Percentiles rank a stretch among this genome's conserved stretches.
Conservation (phyloP, 2,888 invertebrate species). For the Ophion ventricosus region DNA sequence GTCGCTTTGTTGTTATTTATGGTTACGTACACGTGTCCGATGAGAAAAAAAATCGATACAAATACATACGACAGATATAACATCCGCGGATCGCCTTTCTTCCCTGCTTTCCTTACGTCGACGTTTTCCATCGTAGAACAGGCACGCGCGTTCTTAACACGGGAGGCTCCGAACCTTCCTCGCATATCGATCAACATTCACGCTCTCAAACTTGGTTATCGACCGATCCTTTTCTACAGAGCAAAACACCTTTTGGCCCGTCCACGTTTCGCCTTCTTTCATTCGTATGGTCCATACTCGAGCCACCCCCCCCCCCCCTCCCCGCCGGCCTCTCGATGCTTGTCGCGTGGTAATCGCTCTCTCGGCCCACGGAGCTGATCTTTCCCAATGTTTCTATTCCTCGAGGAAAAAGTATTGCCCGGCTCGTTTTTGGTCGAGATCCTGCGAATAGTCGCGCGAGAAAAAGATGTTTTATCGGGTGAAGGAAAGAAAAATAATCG, state of each 20-base stretch:
- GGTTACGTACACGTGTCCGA: constrained; percentile 14
- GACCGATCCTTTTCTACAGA: too few relatives aligned
- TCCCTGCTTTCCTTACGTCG: background rate
- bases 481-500: background rate
- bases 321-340: too few relatives aligned
- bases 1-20: constrained; percentile 35
- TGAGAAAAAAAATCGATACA: constrained; percentile 23
- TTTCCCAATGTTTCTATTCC: constrained; percentile 87
- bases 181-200: too few relatives aligned
- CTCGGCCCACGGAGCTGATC: too few relatives aligned
- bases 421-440: constrained; percentile 97
- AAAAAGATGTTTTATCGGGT: constrained; percentile 38
- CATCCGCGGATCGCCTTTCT: background rate
- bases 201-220: too few relatives aligned
- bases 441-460: constrained; percentile 85
- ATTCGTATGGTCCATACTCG: too few relatives aligned
- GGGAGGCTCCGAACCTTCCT: too few relatives aligned
- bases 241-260: too few relatives aligned
- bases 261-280: too few relatives aligned
- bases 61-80: background rate
- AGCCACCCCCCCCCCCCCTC: too few relatives aligned
- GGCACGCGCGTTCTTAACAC: too few relatives aligned
- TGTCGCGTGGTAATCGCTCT: too few relatives aligned
- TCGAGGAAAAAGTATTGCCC: constrained; percentile 99
- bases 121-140: background rate